Base-by-base conservation (phyloP, 1,140 invertebrate genomes). In the Euura lappo region DNA sequence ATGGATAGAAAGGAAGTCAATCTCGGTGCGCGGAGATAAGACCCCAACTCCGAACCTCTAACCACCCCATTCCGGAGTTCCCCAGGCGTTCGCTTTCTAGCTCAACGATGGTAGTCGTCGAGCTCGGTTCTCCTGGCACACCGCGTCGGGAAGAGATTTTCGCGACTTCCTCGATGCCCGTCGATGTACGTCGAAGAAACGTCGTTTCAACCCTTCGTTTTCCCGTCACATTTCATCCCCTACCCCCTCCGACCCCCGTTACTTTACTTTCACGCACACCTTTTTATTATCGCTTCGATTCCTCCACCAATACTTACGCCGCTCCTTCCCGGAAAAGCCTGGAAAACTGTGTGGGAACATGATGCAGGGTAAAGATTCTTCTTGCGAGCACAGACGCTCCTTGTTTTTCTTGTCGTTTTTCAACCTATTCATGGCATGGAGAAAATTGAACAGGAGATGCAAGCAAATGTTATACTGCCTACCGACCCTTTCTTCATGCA, bases 1-100 rank as follows among this genome's bases (percentile, higher is more conserved):
- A 88, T 88, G 84, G 86, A 81, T 86, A 85, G 85, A 87, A 87
- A 88, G 86, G 86, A 88, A 88, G 86, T 87, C 86, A 88, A 88
- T 87, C 86, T 88, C 83, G 81, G 80, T 79, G 79, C 81, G 80
- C 85, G 83, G 84, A 87, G 86, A 87, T 87, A 88, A 88, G 86
- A 82, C 83, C 80, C 76, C 70, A 75, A 75, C 77, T 11, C 47
- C 51, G 8, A 60, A 77, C 75, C 74, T 75, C 73, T 77, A 74
- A 71, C 74, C 77, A 68, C 74, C 79, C 73, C 74, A 68, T 73
- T 69, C 76, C 76, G 6, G 6, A 66, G 28, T 69, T 60, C 64
- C 51, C 65, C 5, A 44, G 45, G 51, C 13, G 51, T 60, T 60
- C 51, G 51, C 51, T 6, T 60, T 60, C 51, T n/a, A 60, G 51